Percentiles rank a stretch among this genome's conserved stretches.
Conservation (phyloP, 2,888 invertebrate genomes). For the Pachliopta kotzebuea region DNA sequence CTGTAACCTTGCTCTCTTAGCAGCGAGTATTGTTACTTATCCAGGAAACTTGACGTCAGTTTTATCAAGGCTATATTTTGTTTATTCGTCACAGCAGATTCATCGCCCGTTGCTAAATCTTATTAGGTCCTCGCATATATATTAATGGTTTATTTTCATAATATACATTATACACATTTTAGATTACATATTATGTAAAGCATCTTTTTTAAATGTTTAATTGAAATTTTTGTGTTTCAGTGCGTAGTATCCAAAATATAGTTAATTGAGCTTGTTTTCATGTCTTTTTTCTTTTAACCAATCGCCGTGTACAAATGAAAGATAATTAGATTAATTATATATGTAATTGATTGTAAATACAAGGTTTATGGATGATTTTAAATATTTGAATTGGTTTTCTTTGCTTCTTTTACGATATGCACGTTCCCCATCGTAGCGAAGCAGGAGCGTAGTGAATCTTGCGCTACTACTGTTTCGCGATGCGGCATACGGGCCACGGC, state of each 20-base stretch:
- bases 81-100: neutral
- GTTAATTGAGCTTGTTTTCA: neutral
- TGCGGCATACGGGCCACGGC: conserved; percentile 83
- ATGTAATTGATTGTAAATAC: neutral
- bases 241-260: neutral
- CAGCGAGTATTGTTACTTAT: neutral
- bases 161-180: neutral
- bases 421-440: conserved; percentile 80
- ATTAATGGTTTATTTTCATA: neutral
- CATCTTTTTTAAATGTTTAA: neutral
- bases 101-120: neutral
- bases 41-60: neutral
- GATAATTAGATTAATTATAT: neutral
- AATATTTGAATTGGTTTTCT: neutral
- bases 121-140: neutral
- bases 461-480: conserved; percentile 84
- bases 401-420: conserved; percentile 36
- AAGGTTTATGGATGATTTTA: neutral
- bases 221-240: neutral
- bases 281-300: neutral
- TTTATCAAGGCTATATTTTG: neutral
- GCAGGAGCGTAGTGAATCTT: conserved; percentile 85
- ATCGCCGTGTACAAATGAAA: neutral
- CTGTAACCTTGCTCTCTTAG: neutral
- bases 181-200: neutral